Evolutionary conservation across 1,140 invertebrate species (phyloP).

Genomic region (Apocrypta bakeri): DNA sequence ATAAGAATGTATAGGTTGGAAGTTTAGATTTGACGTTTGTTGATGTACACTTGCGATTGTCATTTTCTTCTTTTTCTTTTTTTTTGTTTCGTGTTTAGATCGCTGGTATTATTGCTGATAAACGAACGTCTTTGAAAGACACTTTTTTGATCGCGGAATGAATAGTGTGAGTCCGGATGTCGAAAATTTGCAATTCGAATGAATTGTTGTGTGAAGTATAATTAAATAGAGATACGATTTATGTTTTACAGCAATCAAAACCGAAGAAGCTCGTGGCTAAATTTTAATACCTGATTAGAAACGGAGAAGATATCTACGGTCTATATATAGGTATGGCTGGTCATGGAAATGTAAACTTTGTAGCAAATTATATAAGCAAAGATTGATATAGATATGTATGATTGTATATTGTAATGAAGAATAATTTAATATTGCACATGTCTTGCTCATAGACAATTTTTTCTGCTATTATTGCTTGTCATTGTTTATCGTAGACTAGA

Average conservation of each 20-base stretch:
- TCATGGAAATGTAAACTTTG: neutral
- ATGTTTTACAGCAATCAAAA: conserved; percentile 23
- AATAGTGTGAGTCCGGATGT: too few species aligned
- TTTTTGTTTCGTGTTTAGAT: too few species aligned
- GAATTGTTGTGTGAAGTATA: neutral
- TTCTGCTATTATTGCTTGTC: neutral
- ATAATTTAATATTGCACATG: neutral
- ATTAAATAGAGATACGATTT: neutral
- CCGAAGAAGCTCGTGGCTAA: conserved; percentile 14
- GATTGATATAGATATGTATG: neutral
- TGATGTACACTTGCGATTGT: too few species aligned
- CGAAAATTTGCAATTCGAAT: neutral
- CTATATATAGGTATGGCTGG: conserved; percentile 21
- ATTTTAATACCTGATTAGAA: conserved; percentile 23
- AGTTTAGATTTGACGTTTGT: too few species aligned
- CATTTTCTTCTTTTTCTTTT: too few species aligned
- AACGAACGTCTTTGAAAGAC: too few species aligned
- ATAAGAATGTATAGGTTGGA: too few species aligned
- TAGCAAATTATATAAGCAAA: neutral
- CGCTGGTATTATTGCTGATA: too few species aligned
- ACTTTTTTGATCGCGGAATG: too few species aligned
- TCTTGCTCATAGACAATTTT: neutral
- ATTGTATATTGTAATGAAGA: neutral
- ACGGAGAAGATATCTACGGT: conserved; percentile 9
- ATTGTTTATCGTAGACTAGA: neutral